Evolutionary conservation across 1,140 invertebrate species (phyloP), one percentile per base, ranked within the genome.

Genomic region (Oscheius sp.): DNA sequence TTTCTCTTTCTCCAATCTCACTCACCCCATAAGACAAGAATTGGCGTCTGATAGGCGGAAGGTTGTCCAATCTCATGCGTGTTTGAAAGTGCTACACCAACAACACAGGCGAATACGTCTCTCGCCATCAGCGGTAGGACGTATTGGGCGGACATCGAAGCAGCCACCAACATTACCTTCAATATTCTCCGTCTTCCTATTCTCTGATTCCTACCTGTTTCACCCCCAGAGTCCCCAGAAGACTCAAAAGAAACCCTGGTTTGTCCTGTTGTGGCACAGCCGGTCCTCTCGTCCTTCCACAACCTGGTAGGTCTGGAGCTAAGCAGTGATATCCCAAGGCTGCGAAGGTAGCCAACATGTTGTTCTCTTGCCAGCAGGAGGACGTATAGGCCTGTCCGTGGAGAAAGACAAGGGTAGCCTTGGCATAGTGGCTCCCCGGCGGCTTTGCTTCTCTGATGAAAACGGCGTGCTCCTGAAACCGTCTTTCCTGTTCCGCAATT

Each of bases 351-450:
- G 59, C 45, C 29, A 75, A 42, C 28, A 61, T 49, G 46, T 75
- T 36, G 20, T 74, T 46, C 45, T 76, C 75, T 0, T 32, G 62
- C 75, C 75, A 76, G 15, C 74, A 77, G 18, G 65, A 68, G 7
- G 70, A 74, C 2, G 75, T 61, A 32, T 69, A 76, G 3, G 75
- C 62, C 35, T 76, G 75, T 28, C 75, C 75, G 63, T 76, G 75
- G 3, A 76, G 65, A 36, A 76, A 66, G 7, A 76, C 36, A 4
- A 76, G 49, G 35, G 66, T 69, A 13, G 72, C 71, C 34, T 69
- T 75, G 3, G 75, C n/a, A 34, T 75, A 76, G 61, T 76, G 71
- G 7, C 38, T 55, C 2, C 28, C 65, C 2, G 75, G 75, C 1
- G 75, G 75, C 2, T 31, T 29, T 0, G 75, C 65, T n/a, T 73